These are phyloP conservation scores for Acipenser ruthenus DNA, from an alignment of 2,797 vertebrate genomes.

Conservation along the genomic window DNA sequence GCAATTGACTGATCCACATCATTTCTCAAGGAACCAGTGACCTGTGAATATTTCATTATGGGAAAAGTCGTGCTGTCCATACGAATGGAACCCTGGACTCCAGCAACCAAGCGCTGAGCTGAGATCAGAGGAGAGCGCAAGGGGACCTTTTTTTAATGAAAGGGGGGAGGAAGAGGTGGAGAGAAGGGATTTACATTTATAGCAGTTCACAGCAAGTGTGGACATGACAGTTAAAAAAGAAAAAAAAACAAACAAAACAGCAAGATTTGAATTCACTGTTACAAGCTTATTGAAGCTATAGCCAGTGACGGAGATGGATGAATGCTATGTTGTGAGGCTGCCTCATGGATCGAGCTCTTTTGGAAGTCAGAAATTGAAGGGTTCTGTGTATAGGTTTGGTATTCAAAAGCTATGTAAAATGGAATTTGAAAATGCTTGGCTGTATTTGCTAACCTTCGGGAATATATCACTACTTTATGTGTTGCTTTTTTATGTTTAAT, in stretches of 20 bases:
- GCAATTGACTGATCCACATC: slow-evolving; percentile 88
- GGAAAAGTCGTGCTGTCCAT: slow-evolving; percentile 71
- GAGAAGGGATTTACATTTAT: slow-evolving; percentile 9
- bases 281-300: slow-evolving; percentile 1
- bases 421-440: too few species aligned
- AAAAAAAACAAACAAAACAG: slow-evolving; percentile 1
- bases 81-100: slow-evolving; percentile 57
- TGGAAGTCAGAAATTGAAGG: too few species aligned
- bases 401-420: too few species aligned
- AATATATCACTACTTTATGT: too few species aligned
- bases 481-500: too few species aligned
- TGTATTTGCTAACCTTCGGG: too few species aligned
- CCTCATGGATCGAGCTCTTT: too few species aligned
- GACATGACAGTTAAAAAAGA: slow-evolving; percentile 4
- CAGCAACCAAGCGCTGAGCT: slow-evolving; percentile 1
- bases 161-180: background rate
- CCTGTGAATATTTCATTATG: slow-evolving; percentile 98
- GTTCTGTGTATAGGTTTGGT: too few species aligned
- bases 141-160: background rate
- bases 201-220: background rate
- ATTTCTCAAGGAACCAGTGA: slow-evolving; percentile 92
- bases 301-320: background rate
- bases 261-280: slow-evolving; percentile 8
- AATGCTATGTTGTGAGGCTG: background rate
- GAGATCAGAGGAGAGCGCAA: background rate